phyloP scores from a whole-genome alignment of 2,113 vertebrate species.

The Poeciliopsis prolifica region DNA sequence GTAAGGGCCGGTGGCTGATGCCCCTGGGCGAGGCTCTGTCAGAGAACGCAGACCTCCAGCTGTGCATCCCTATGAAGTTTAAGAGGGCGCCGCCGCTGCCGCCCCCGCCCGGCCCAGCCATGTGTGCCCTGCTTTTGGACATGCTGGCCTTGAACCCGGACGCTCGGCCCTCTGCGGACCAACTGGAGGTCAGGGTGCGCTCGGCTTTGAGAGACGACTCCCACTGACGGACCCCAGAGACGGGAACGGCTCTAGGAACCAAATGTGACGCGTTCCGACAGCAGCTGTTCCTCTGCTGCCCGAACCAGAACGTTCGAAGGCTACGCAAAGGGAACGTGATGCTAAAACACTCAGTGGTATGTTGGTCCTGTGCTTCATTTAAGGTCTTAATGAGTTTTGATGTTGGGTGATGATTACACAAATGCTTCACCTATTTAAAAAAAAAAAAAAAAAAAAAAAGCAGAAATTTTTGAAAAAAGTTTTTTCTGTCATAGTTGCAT shows the following conservation, averaged over 20 bases:
- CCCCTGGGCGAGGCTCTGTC: conserved; percentile 94
- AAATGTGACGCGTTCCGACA: background rate
- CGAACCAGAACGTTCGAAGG: no score
- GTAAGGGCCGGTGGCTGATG: conserved; percentile 89
- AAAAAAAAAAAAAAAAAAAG: background rate
- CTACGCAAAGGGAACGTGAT: no score
- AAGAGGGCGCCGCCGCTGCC: conserved; percentile 86
- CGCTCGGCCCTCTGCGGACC: conserved; percentile 87
- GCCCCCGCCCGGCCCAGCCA: conserved; percentile 79
- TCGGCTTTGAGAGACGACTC: conserved; percentile 77
- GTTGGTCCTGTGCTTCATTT: background rate
- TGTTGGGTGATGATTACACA: background rate
- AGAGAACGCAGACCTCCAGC: conserved; percentile 93
- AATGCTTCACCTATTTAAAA: background rate
- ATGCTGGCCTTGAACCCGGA: conserved; percentile 94
- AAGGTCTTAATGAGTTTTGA: background rate
- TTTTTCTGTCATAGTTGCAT: background rate
- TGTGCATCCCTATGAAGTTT: conserved; percentile 92
- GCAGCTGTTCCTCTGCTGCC: background rate
- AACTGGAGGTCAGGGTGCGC: conserved; percentile 89
- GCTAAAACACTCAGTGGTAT: no score
- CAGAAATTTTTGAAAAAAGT: background rate
- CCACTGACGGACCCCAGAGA: conserved; percentile 43
- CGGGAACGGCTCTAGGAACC: conserved; percentile 4
- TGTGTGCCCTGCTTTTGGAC: conserved; percentile 90